Evolutionary conservation across 2,113 vertebrate species (phyloP).

Genomic region (Phyllopteryx taeniolatus): DNA sequence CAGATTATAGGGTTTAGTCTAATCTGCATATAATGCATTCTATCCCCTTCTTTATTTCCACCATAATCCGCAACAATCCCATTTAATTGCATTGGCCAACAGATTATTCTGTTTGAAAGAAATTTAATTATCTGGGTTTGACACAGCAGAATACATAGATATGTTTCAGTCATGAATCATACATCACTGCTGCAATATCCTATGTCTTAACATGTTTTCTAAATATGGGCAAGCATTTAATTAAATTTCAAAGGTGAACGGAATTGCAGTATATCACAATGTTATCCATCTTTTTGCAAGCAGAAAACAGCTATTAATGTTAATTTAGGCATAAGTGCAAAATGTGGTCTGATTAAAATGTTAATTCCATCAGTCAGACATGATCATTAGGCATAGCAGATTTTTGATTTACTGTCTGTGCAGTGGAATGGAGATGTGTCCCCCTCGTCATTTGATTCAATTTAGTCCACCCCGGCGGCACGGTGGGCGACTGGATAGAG

Average conservation of each 20-base stretch:
- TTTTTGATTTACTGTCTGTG: slow-evolving; percentile 41
- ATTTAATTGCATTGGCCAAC: slow-evolving; percentile 61
- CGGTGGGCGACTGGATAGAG: too few relatives aligned
- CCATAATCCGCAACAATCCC: slow-evolving; percentile 65
- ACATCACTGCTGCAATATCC: background rate
- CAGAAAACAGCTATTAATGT: slow-evolving; percentile 15
- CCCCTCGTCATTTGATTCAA: slow-evolving; percentile 24
- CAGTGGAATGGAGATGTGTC: slow-evolving; percentile 14
- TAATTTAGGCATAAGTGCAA: slow-evolving; percentile 12
- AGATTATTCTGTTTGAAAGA: slow-evolving; percentile 57
- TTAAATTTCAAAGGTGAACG: background rate
- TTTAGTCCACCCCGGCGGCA: slow-evolving; percentile 8
- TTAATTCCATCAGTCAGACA: slow-evolving; percentile 35
- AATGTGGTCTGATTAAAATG: slow-evolving; percentile 15
- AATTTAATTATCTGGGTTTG: slow-evolving; percentile 54
- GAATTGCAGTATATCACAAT: background rate
- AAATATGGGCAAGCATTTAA: background rate
- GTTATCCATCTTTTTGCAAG: background rate
- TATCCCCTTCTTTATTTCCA: slow-evolving; percentile 54
- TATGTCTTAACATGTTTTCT: background rate
- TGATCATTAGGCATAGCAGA: slow-evolving; percentile 28
- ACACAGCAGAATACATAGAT: slow-evolving; percentile 21
- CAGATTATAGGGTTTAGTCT: slow-evolving; percentile 69
- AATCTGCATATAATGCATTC: slow-evolving; percentile 72
- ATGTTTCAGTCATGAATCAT: slow-evolving; percentile 7